Conservation (phyloP, 2,888 invertebrate species). For the Miltochrista miniata region DNA sequence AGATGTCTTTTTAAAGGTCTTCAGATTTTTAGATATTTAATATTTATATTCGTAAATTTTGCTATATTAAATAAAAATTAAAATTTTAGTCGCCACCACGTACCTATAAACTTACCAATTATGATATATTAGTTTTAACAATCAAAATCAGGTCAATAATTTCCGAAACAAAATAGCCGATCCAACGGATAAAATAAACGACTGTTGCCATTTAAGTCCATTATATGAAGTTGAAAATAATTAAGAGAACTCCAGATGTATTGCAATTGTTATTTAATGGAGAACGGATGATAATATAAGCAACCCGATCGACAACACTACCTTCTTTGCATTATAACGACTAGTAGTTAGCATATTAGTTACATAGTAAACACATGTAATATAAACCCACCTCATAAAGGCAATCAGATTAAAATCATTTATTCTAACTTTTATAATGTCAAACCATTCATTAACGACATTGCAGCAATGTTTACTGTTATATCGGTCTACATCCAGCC, state of each 20-base stretch:
- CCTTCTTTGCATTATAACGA: slow-evolving; percentile 36
- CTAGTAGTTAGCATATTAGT: slow-evolving; percentile 56
- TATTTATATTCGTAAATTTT: too few relatives aligned
- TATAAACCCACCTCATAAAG: slow-evolving; percentile 41
- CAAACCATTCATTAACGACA: slow-evolving; percentile 58
- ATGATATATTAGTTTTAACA: too few relatives aligned
- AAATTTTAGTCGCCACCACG: too few relatives aligned
- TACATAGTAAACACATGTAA: slow-evolving; percentile 43
- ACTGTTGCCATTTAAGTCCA: background rate
- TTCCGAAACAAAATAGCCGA: too few relatives aligned
- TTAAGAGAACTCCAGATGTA: background rate
- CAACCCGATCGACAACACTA: slow-evolving; percentile 11
- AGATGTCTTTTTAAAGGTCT: too few relatives aligned
- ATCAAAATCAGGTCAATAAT: too few relatives aligned
- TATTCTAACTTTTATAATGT: slow-evolving; percentile 62
- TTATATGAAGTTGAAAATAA: background rate
- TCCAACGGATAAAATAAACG: too few relatives aligned
- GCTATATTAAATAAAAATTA: too few relatives aligned
- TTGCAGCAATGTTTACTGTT: slow-evolving; percentile 34
- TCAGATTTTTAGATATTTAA: too few relatives aligned
- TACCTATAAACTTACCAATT: too few relatives aligned
- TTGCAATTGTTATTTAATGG: slow-evolving; percentile 29
- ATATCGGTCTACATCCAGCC: slow-evolving; percentile 43
- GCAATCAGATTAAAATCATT: slow-evolving; percentile 54
- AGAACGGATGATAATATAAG: slow-evolving; percentile 29